phyloP scores from a whole-genome alignment of 2,113 vertebrate species.

The Cheilinus undulatus region DNA sequence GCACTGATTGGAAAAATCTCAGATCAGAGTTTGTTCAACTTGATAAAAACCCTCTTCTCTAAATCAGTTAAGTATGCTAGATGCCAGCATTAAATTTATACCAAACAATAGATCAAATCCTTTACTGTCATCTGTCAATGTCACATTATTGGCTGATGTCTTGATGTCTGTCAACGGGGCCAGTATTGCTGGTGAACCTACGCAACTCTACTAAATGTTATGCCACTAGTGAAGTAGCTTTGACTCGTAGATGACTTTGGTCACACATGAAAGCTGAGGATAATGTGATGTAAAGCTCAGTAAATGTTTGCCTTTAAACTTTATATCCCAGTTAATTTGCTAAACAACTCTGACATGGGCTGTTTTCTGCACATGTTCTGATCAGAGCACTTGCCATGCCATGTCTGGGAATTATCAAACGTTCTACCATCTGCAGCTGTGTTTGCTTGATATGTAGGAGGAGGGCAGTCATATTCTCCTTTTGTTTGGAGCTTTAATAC shows the following conservation, averaged over 20 bases:
- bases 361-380: constrained; percentile 17
- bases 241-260: constrained; percentile 1
- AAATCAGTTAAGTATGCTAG: too few species aligned
- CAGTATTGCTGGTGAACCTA: too few species aligned
- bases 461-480: constrained; percentile 12
- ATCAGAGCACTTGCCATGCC: constrained; percentile 11
- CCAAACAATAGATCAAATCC: too few species aligned
- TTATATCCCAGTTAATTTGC: constrained; percentile 34
- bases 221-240: background rate
- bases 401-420: constrained; percentile 19
- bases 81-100: too few species aligned
- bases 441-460: constrained; percentile 27
- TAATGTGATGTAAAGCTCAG: constrained; percentile 36
- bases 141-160: too few species aligned
- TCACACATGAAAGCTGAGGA: constrained; percentile 2
- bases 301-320: background rate
- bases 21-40: too few species aligned
- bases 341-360: constrained; percentile 10
- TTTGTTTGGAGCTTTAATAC: constrained; percentile 24
- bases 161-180: too few species aligned
- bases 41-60: too few species aligned
- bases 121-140: too few species aligned
- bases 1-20: too few species aligned
- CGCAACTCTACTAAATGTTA: too few species aligned
- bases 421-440: constrained; percentile 20